These are phyloP conservation scores for Stratiomys singularior DNA, from an alignment of 2,888 invertebrate species.

Conservation along the genomic window DNA sequence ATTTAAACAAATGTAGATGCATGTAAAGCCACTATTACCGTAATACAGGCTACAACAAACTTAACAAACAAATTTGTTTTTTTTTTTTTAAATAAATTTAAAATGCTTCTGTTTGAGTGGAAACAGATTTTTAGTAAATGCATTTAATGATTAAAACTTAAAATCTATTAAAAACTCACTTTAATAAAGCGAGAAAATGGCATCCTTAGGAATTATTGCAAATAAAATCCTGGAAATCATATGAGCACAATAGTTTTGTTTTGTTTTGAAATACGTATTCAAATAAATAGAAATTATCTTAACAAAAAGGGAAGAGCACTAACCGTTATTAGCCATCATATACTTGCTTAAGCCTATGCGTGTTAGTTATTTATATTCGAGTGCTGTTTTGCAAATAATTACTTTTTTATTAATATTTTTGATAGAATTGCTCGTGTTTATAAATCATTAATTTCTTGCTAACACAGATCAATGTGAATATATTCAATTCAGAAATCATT, in stretches of 20 bases:
- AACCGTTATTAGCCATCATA: conserved; percentile 21
- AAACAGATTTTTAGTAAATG: no score
- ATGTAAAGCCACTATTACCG: background rate
- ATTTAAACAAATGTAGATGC: background rate
- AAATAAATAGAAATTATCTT: background rate
- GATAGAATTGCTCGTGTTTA: no score
- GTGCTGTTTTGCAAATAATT: background rate
- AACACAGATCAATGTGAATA: no score
- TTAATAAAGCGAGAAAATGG: background rate
- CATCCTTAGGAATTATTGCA: conserved; percentile 27
- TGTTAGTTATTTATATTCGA: conserved; percentile 6
- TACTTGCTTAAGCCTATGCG: background rate
- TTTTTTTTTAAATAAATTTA: no score
- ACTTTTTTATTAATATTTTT: background rate
- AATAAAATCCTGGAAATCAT: background rate
- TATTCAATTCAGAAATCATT: no score
- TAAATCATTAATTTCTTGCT: no score
- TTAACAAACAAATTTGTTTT: no score
- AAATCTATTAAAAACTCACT: background rate
- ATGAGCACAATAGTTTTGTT: no score
- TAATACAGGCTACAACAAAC: background rate
- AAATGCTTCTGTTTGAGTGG: no score
- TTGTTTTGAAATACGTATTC: background rate
- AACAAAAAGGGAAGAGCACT: background rate
- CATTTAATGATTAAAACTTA: no score